Evolutionary conservation across 2,888 invertebrate species (phyloP), one percentile per base, ranked within the genome.

Genomic region (Spilarctia lutea): DNA sequence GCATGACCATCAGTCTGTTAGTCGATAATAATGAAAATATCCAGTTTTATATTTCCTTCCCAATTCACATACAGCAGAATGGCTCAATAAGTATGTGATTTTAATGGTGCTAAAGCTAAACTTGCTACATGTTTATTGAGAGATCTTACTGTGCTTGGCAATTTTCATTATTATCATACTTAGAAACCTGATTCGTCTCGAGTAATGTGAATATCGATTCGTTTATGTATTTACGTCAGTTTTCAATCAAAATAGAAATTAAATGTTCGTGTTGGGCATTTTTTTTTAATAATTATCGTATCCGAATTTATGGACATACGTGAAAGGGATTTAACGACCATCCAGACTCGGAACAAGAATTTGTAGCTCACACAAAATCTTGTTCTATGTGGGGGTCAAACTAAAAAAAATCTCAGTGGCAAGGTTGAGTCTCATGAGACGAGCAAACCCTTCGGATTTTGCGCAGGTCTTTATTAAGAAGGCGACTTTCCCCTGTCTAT

Each of bases 1-100:
- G 88, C 88, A 84, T 91, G 89, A 90, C 89, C 88, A 86, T 89
- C 86, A 84, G 78, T 81, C 85, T 81, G 80, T 79, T 79, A 76
- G 52, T 65, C 78, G 82, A 84, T 81, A 85, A 80, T 79, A 69
- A 63, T 73, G 73, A 77, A 79, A 77, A 81, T 80, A 81, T 78
- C 77, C 78, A 81, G 79, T 81, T 78, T 74, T 79, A 71, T 77
- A 73, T 79, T 79, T 76, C 77, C 80, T 80, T 80, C 81, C 78
- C 70, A 78, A 76, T 80, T 75, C 76, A 76, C 78, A 72, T 68
- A 80, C 68, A 69, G 76, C 68, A 69, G 76, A 80, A 85, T 83
- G 79, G 73, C 83, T 86, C 79, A 80, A 83, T 86, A 85, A 82
- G 73, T 81, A 81, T 73, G 75, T 82, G 75, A 81, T 80, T 82